Evolutionary conservation across 2,888 invertebrate species (phyloP), one percentile per base, ranked within the genome.

Genomic region (Anoplius nigerrimus): DNA sequence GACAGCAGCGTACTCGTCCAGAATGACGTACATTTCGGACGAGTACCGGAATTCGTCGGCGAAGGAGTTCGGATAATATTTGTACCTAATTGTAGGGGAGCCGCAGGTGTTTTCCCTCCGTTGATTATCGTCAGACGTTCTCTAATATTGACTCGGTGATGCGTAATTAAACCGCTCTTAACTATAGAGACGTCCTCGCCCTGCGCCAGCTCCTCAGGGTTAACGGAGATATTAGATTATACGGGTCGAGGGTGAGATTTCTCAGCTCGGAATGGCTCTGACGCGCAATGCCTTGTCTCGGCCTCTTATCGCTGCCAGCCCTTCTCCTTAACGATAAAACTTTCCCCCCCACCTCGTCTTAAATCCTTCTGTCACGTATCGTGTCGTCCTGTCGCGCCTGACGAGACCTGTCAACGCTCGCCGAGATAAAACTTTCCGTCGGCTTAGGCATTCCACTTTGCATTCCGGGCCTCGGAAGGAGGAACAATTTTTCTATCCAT

Each of bases 171-270:
- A 22, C 6, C 27, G 62, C 24, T 69, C 54, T 24, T 42, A 21
- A 27, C 43, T 20, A 52, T 46, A 63, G 27, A 60, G 62, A 57
- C 55, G 54, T 69, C 60, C 66, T 62, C 20, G 20, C 43, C 21
- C 18, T 55, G 52, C 8, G 34, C 18, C 42, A 48, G 5, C 5
- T 48, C 57, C 57, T 11, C 2, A 51, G 42, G 59, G 46, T 45
- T 45, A 58, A 16, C 52, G 48, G 22, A 20, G 53, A 57, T 66
- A 66, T 72, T 60, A 60, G 56, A 60, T 72, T 72, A 52, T 62
- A 42, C 4, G 20, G 58, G 18, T 52, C 56, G 45, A 13, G 20
- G 48, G 51, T 22, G 48, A 66, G 60, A 66, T 72, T 69, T 62
- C 66, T 69, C 8, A 1, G 61, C 20, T 42, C 48, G 54, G 55